A percentile compares a stretch with the other conserved stretches of the same genome.
These are phyloP conservation scores for Odontocerum albicorne DNA, from an alignment of 2,888 invertebrate genomes.

Conservation along the genomic window DNA sequence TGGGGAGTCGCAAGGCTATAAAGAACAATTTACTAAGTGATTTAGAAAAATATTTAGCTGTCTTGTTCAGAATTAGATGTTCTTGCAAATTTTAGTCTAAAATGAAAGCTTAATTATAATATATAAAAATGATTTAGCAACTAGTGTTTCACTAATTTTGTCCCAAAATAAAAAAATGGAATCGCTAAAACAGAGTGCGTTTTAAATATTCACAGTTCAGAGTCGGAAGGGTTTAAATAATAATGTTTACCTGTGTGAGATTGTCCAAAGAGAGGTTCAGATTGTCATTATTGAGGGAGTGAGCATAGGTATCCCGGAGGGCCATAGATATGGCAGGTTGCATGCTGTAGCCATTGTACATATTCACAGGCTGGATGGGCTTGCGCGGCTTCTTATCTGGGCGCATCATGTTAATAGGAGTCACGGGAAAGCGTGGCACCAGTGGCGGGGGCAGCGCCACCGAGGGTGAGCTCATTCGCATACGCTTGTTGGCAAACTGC, in stretches of 20 bases:
- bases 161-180: no score
- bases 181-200: no score
- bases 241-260: conserved; percentile 49
- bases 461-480: conserved; percentile 13
- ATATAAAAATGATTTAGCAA: no score
- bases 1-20: no score
- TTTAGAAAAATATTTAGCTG: no score
- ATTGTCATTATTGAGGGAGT: conserved; percentile 44
- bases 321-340: conserved; percentile 12
- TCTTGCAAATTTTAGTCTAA: no score
- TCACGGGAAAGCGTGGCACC: conserved; percentile 6
- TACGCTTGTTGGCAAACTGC: conserved; percentile 7
- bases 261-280: conserved; percentile 54
- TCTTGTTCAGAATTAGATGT: no score
- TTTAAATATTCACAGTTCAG: no score
- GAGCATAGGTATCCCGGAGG: conserved; percentile 21
- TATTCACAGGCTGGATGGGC: background rate
- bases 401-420: background rate
- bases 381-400: conserved; percentile 12
- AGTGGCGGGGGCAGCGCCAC: conserved; percentile 3
- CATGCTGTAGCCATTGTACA: conserved; percentile 45
- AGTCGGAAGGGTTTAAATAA: no score
- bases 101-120: no score
- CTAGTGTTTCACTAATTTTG: no score
- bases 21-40: no score